Percentiles rank a stretch among this genome's conserved stretches.
Conservation (phyloP, 2,888 invertebrate genomes). For the Agriotes lineatus region DNA sequence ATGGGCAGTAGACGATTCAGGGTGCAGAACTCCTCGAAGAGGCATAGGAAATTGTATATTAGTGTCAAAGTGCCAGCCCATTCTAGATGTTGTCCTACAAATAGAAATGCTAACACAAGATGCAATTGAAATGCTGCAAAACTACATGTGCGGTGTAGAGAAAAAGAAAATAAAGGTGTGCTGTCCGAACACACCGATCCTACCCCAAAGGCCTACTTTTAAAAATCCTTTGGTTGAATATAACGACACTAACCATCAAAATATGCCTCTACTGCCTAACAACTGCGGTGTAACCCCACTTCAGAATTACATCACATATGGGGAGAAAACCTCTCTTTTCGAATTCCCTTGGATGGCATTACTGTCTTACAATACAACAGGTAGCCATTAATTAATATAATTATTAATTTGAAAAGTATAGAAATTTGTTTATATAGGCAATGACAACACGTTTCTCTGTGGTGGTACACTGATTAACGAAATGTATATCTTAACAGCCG, state of each 20-base stretch:
- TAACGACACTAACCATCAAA: not conserved
- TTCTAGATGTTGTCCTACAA: constrained; percentile 25
- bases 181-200: constrained; percentile 1
- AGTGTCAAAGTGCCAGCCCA: constrained; percentile 53
- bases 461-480: constrained; percentile 68
- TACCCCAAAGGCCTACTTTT: not conserved
- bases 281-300: not conserved
- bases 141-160: constrained; percentile 15
- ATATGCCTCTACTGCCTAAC: too few species aligned
- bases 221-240: too few species aligned
- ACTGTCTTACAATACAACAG: constrained; percentile 69
- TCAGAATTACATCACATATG: constrained; percentile 55
- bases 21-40: constrained; percentile 61
- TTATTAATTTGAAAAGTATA: too few species aligned
- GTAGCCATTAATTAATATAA: constrained; percentile 18
- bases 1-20: constrained; percentile 40
- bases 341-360: constrained; percentile 85
- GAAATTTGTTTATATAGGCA: too few species aligned
- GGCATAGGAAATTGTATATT: constrained; percentile 61
- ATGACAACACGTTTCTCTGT: constrained; percentile 62
- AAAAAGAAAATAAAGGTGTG: constrained; percentile 15
- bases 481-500: constrained; percentile 68
- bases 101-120: not conserved
- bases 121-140: not conserved
- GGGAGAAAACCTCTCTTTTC: constrained; percentile 71